Percentiles rank a stretch among this genome's conserved stretches.
These are phyloP conservation scores for Ellobium chinense DNA, from an alignment of 2,888 invertebrate species.

Conservation along the genomic window DNA sequence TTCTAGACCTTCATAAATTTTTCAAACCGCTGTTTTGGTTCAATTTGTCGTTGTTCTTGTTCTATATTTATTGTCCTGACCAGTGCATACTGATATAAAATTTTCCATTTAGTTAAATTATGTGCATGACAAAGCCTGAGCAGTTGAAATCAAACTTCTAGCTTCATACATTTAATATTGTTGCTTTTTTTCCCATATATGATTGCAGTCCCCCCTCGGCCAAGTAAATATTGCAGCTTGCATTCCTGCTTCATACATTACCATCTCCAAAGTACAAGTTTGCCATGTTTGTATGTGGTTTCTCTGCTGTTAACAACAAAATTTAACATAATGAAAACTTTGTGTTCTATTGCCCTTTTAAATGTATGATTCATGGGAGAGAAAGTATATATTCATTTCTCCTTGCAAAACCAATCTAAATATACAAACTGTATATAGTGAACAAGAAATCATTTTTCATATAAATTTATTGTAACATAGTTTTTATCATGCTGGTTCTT, in stretches of 20 bases:
- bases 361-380: no score
- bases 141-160: conserved; percentile 19
- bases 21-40: no score
- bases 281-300: neutral
- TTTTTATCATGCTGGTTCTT: neutral
- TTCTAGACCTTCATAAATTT: no score
- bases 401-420: neutral
- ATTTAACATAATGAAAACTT: no score
- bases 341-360: no score
- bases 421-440: neutral
- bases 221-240: conserved; percentile 14
- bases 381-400: neutral
- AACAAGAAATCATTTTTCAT: neutral
- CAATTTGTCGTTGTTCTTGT: neutral
- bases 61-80: neutral
- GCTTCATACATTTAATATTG: neutral
- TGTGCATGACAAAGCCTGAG: conserved; percentile 4
- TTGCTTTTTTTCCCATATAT: neutral
- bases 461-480: neutral
- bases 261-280: neutral
- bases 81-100: no score
- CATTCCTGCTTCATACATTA: conserved; percentile 32
- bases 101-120: no score
- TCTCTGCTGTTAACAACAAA: no score
- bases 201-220: neutral